Conservation (phyloP, 37 sponge, comb jelly and placozoan species). For the Eunapius fragilis region DNA sequence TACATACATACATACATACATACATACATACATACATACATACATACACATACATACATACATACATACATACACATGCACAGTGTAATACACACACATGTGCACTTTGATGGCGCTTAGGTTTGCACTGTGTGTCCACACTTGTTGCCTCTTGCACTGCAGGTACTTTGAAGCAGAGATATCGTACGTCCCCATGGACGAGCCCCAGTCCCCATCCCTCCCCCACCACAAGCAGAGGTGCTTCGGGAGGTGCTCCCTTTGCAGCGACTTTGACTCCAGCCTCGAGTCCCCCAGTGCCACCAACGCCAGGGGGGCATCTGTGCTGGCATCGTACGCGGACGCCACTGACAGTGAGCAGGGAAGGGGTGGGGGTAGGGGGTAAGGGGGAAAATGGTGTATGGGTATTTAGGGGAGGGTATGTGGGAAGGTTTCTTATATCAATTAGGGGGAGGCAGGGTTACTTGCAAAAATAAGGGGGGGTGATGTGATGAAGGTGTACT, state of each 20-base stretch:
- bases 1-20: too few species aligned
- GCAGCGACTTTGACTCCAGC: conserved; percentile 52
- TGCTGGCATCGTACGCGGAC: conserved; percentile 54
- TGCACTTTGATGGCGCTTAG: too few species aligned
- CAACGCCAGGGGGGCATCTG: conserved; percentile 62
- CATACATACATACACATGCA: too few species aligned
- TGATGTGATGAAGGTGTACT: too few species aligned
- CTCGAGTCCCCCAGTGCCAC: conserved; percentile 31
- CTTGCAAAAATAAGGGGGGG: neutral
- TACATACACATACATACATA: too few species aligned
- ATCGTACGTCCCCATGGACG: conserved; percentile 42
- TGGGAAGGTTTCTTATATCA: too few species aligned
- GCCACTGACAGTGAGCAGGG: neutral
- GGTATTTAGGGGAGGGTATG: neutral
- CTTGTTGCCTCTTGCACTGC: neutral
- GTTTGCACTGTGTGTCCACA: too few species aligned
- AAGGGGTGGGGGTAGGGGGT: neutral
- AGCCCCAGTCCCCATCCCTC: neutral
- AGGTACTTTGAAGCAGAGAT: conserved; percentile 63
- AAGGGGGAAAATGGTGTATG: neutral
- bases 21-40: too few species aligned
- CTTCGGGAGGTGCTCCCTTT: conserved; percentile 46
- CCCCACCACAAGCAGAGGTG: neutral
- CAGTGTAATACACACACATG: too few species aligned
- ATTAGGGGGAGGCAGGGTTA: neutral